Conservation (phyloP, 2,113 vertebrate genomes). For the Chaetodon auriga region DNA sequence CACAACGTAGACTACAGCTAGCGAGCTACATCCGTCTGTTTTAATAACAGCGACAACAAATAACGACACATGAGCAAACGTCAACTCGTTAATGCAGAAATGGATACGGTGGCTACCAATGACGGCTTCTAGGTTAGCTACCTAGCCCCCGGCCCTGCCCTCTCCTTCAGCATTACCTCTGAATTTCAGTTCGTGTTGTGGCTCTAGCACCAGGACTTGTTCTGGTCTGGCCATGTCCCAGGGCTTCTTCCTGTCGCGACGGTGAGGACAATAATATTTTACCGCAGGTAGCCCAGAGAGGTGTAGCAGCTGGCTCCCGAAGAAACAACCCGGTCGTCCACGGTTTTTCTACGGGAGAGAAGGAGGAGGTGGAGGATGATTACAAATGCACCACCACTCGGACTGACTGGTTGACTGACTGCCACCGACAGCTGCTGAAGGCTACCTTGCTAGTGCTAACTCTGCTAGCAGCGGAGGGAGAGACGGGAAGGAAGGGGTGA, state of each 20-base stretch:
- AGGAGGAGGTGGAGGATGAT: conserved; percentile 7
- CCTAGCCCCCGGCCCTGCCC: conserved; percentile 61
- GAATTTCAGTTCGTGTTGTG: conserved; percentile 92
- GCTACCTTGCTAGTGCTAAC: conserved; percentile 71
- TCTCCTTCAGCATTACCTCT: conserved; percentile 84
- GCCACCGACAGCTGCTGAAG: conserved; percentile 74
- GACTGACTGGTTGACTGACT: conserved; percentile 53
- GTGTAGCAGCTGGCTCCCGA: conserved; percentile 41
- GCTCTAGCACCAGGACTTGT: conserved; percentile 91
- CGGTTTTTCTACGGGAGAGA: conserved; percentile 15
- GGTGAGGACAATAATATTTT: conserved; percentile 40
- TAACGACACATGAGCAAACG: too few species aligned
- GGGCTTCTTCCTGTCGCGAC: conserved; percentile 70
- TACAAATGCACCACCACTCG: conserved; percentile 44
- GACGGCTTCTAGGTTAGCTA: background rate
- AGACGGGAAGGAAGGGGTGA: conserved; percentile 32
- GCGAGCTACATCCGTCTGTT: background rate
- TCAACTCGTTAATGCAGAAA: background rate
- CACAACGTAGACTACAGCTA: conserved; percentile 8
- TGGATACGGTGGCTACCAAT: background rate
- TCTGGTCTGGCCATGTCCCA: conserved; percentile 91
- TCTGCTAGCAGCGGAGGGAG: conserved; percentile 37
- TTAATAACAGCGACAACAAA: background rate
- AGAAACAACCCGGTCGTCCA: conserved; percentile 41
- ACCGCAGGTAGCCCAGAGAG: conserved; percentile 35